Evolutionary conservation across 2,888 invertebrate species (phyloP).

Genomic region (Dolomedes plantarius): DNA sequence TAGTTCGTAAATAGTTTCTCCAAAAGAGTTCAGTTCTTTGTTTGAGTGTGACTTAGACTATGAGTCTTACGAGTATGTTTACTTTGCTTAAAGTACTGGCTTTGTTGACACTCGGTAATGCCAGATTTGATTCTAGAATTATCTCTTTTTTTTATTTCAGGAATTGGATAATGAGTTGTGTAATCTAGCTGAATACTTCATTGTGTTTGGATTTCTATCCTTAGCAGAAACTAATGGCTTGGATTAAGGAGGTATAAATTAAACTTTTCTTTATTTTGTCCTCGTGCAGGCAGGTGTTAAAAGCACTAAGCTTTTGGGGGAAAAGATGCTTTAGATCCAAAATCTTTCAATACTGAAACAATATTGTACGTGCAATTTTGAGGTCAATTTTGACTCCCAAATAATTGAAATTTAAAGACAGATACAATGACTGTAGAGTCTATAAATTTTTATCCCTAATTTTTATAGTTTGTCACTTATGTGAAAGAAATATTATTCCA

Average conservation of each 20-base stretch:
- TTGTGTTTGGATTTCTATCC: not conserved
- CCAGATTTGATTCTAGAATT: not conserved
- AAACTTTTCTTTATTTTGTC: too few relatives aligned
- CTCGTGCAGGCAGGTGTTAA: too few relatives aligned
- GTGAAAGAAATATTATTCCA: too few relatives aligned
- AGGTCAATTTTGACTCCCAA: too few relatives aligned
- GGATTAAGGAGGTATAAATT: not conserved
- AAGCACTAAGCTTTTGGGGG: too few relatives aligned
- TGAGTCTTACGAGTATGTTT: not conserved
- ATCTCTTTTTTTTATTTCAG: not conserved
- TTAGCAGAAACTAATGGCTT: not conserved
- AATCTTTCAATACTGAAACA: too few relatives aligned
- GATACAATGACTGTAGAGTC: too few relatives aligned
- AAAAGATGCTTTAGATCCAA: too few relatives aligned
- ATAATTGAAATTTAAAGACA: too few relatives aligned
- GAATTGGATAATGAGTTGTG: not conserved
- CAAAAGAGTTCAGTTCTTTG: not conserved
- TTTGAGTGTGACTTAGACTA: not conserved
- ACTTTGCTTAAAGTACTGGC: not conserved
- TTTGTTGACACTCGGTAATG: slow-evolving; percentile 7
- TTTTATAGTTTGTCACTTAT: too few relatives aligned
- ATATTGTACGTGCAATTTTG: too few relatives aligned
- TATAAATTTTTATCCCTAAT: too few relatives aligned
- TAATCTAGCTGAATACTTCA: not conserved
- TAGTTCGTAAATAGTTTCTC: slow-evolving; percentile 1